phyloP scores from a whole-genome alignment of 2,797 vertebrate genomes.

The Lerista edwardsae region DNA sequence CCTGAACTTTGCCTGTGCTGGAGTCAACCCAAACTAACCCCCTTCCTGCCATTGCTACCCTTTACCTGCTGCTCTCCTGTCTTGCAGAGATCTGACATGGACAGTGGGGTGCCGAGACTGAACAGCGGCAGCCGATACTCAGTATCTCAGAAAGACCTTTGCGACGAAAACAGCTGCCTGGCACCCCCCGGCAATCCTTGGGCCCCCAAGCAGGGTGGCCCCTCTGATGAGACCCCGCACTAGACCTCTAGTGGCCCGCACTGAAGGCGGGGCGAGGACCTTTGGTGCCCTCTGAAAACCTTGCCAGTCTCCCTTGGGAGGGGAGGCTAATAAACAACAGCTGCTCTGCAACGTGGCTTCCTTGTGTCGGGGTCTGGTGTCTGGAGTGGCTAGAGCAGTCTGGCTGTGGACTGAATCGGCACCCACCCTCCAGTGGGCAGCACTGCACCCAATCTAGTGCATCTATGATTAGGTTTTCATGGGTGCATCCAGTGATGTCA shows the following conservation, averaged over 20 bases:
- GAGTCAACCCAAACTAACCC: background rate
- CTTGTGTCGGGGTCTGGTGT: too few species aligned
- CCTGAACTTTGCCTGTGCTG: background rate
- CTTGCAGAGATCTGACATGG: conserved; percentile 79
- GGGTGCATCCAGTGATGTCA: too few species aligned
- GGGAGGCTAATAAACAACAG: background rate
- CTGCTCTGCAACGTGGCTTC: background rate
- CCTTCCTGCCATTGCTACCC: background rate
- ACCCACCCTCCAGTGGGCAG: background rate
- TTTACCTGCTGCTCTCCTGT: background rate
- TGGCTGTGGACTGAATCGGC: background rate
- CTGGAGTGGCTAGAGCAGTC: background rate
- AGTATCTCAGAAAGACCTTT: conserved; percentile 88
- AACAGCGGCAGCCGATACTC: conserved; percentile 77
- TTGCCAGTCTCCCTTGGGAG: background rate
- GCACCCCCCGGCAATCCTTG: conserved; percentile 84
- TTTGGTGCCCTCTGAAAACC: background rate
- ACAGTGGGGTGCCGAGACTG: conserved; percentile 68
- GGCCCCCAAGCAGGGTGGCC: conserved; percentile 90
- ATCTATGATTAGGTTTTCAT: background rate
- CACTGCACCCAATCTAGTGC: background rate
- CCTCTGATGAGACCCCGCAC: conserved; percentile 86
- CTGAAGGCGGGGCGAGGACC: background rate
- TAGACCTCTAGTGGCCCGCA: too few species aligned
- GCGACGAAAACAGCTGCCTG: conserved; percentile 85